Conservation (phyloP, 23 tunicate species). For the Trididemnum miniatum region DNA sequence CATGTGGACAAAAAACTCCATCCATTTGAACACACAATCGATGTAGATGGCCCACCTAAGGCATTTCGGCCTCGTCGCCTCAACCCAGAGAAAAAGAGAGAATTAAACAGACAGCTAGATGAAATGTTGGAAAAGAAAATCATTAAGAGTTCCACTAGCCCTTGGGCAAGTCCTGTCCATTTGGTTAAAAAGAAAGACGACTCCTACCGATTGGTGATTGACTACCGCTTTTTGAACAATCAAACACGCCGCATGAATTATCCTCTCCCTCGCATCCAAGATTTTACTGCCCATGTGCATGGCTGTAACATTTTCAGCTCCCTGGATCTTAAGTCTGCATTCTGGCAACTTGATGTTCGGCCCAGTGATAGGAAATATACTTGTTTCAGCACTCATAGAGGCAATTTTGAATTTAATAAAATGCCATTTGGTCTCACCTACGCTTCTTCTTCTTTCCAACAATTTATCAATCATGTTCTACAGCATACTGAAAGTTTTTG, state of each 20-base stretch:
- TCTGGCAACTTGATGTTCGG: not conserved
- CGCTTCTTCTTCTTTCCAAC: not conserved
- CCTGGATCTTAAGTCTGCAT: not conserved
- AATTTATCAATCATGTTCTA: too few species aligned
- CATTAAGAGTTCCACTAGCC: not conserved
- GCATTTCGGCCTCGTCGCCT: too few species aligned
- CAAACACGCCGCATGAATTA: not conserved
- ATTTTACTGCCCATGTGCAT: not conserved
- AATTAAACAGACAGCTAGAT: too few species aligned
- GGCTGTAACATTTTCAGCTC: not conserved
- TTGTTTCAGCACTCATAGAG: not conserved
- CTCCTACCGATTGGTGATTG: not conserved
- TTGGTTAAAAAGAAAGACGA: not conserved
- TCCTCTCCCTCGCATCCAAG: not conserved
- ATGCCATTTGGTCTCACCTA: not conserved
- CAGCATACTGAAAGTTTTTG: not conserved
- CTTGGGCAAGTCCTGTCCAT: not conserved
- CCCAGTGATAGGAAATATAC: not conserved
- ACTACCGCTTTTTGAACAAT: not conserved
- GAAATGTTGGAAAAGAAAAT: not conserved
- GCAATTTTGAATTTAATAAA: not conserved
- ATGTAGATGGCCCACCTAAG: too few species aligned
- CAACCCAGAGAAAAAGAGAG: too few species aligned
- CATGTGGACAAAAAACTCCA: too few species aligned
- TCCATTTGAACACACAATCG: too few species aligned